Evolutionary conservation across 2,888 invertebrate genomes (phyloP).

Genomic region (Apomyelois bistriatella): DNA sequence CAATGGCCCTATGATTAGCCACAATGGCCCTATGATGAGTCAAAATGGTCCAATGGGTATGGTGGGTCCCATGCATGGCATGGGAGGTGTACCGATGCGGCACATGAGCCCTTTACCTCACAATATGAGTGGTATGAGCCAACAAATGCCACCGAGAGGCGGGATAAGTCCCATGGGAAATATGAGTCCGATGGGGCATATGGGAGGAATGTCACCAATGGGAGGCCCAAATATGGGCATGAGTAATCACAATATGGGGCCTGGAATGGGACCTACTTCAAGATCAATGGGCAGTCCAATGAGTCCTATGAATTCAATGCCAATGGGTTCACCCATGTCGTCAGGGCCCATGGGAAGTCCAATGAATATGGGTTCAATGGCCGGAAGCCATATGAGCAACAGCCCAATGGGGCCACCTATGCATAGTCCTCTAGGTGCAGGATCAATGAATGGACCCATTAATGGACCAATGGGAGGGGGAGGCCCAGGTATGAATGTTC

Average conservation of each 20-base stretch:
- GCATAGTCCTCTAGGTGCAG: constrained; percentile 83
- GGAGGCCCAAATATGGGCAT: constrained; percentile 85
- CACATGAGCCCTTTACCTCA: constrained; percentile 83
- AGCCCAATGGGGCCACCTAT: constrained; percentile 88
- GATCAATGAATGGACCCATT: constrained; percentile 78
- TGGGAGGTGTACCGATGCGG: constrained; percentile 83
- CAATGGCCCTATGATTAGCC: constrained; percentile 82
- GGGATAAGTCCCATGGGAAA: constrained; percentile 85
- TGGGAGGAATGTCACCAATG: constrained; percentile 86
- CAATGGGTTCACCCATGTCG: constrained; percentile 85
- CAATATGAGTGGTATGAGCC: constrained; percentile 82
- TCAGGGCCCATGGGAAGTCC: constrained; percentile 87
- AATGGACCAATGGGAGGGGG: constrained; percentile 82
- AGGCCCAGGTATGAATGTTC: constrained; percentile 79
- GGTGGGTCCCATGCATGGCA: constrained; percentile 82
- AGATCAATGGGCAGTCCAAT: constrained; percentile 86
- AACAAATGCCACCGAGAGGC: constrained; percentile 82
- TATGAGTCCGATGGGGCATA: constrained; percentile 85
- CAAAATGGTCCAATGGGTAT: constrained; percentile 85
- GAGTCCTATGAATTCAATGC: constrained; percentile 86
- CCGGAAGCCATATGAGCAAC: constrained; percentile 82
- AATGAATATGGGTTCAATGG: constrained; percentile 84
- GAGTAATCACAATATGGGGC: constrained; percentile 82
- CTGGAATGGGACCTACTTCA: constrained; percentile 76
- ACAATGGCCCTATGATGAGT: constrained; percentile 83